Evolutionary conservation across 1,140 invertebrate species (phyloP), one percentile per base, ranked within the genome.

Genomic region (Drosophila bifasciata): DNA sequence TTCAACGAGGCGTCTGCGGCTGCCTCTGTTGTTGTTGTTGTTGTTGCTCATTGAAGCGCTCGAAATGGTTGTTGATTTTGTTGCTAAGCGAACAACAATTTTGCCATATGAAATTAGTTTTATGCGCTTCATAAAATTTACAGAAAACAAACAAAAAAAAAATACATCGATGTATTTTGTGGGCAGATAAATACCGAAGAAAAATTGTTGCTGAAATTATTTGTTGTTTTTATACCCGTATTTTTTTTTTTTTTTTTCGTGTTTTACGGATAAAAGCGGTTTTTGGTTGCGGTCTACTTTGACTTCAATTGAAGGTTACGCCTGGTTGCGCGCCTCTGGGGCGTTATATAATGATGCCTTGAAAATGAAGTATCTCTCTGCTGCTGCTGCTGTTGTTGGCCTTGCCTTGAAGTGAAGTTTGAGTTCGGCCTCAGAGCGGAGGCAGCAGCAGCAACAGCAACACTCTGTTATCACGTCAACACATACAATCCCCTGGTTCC

Each of bases 1-100:
- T 62, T 51, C 48, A 56, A 57, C 64, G 61, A 78, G 72, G 49
- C 67, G 59, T 41, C 44, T 39, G 17, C 13, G 23, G 56, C 40
- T 66, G 11, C 28, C 28, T n/a, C 9, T 17, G 23, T 53, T 60
- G 55, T 40, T 66, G 6, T 45, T 62, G 13, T 64, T 46, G 17
- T 58, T 13, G 39, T 40, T 77, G 78, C 25, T 69, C 80, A 77
- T 52, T 77, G 81, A 80, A 86, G 80, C 81, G 73, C 44, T 62
- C 68, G 52, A 15, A 70, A 59, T 63, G 62, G 48, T 50, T 69
- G 58, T 48, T 76, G 68, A 25, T 61, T 41, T 43, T 41, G 39
- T 41, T 53, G 15, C 53, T 13, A 36, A 13, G 11, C 32, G 32
- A 11, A 36, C 32, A 52, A 46, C 59, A 19, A 16, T 63, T 55